Evolutionary conservation across 2,888 invertebrate genomes (phyloP).

Genomic region (Galerucella pusilla): DNA sequence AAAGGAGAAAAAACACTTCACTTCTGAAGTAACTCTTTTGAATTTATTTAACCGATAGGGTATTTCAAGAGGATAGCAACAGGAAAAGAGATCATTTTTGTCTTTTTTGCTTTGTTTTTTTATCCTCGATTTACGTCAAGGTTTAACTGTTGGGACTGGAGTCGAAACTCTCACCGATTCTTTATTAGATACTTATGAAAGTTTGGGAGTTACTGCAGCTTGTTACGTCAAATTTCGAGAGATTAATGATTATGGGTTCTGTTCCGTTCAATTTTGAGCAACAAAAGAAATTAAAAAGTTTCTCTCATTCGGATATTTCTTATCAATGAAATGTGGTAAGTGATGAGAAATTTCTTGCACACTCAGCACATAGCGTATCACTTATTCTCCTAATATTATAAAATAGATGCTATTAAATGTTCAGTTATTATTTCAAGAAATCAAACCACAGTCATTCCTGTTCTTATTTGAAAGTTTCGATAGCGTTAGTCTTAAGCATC

Average conservation of each 20-base stretch:
- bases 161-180: neutral
- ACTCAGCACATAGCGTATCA: too few relatives aligned
- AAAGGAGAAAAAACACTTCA: neutral
- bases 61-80: slow-evolving; percentile 3
- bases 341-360: too few relatives aligned
- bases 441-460: too few relatives aligned
- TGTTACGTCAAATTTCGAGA: slow-evolving; percentile 1
- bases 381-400: too few relatives aligned
- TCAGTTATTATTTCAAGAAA: too few relatives aligned
- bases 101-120: neutral
- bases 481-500: too few relatives aligned
- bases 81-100: slow-evolving; percentile 3
- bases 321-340: too few relatives aligned
- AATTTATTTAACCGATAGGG: slow-evolving; percentile 5
- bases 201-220: slow-evolving; percentile 1
- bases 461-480: too few relatives aligned
- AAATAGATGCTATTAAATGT: too few relatives aligned
- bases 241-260: slow-evolving; percentile 11
- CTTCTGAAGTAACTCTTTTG: neutral
- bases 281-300: neutral
- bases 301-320: neutral
- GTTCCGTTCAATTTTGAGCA: neutral
- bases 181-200: slow-evolving; percentile 8
- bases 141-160: neutral
- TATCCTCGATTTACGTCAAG: slow-evolving; percentile 12